Conservation (phyloP, 2,113 vertebrate species). For the Candoia aspera region DNA sequence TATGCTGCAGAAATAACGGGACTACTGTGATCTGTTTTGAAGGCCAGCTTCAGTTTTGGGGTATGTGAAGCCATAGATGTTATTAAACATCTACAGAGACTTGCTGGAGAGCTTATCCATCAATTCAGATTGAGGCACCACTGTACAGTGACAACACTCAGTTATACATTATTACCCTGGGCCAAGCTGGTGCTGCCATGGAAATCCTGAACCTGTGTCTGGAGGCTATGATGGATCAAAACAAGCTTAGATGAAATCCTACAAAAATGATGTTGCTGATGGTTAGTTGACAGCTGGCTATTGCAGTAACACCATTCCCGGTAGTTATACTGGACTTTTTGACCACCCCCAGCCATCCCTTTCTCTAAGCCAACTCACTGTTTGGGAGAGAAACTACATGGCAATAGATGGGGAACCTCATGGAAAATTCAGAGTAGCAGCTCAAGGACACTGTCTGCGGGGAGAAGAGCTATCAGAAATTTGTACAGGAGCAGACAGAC, state of each 20-base stretch:
- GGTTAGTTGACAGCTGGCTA: neutral
- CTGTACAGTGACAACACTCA: neutral
- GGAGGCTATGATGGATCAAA: neutral
- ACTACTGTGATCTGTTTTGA: neutral
- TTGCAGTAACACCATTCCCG: neutral
- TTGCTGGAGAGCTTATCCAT: neutral
- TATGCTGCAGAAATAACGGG: neutral
- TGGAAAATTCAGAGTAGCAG: neutral
- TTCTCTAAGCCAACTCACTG: neutral
- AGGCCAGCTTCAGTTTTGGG: neutral
- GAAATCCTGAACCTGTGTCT: neutral
- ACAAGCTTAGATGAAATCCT: neutral
- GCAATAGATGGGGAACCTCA: neutral
- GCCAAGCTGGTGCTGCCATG: neutral
- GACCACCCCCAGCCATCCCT: neutral
- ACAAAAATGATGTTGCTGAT: neutral
- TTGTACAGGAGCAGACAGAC: neutral
- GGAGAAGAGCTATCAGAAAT: neutral
- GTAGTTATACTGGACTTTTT: neutral
- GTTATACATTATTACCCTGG: neutral
- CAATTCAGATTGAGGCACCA: neutral
- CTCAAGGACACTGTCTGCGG: neutral
- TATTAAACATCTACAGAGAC: neutral
- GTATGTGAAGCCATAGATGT: neutral
- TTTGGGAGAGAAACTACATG: neutral